Conservation (phyloP, 2,113 vertebrate species). For the Toxotes chatareus region DNA sequence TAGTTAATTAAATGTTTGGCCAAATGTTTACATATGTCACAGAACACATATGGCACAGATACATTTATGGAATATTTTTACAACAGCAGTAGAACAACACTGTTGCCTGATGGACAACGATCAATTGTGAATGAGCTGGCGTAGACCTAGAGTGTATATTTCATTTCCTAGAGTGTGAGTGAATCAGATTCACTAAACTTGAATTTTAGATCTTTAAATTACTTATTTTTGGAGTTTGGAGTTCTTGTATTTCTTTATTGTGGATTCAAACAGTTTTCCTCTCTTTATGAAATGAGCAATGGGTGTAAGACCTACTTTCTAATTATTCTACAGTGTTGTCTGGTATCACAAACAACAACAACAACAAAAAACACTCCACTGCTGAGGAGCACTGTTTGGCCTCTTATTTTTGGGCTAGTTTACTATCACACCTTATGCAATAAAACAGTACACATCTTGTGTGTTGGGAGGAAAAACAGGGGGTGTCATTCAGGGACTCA, state of each 20-base stretch:
- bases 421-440: neutral
- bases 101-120: neutral
- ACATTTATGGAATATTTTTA: neutral
- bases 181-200: neutral
- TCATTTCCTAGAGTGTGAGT: neutral
- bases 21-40: neutral
- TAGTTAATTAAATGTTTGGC: neutral
- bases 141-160: neutral
- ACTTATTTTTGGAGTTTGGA: neutral
- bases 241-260: neutral
- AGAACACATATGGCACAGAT: neutral
- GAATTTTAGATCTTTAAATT: neutral
- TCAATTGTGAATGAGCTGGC: neutral
- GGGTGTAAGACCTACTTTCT: neutral
- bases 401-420: neutral
- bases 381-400: neutral
- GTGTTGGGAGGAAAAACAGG: slow-evolving; percentile 14
- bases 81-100: neutral
- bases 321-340: neutral
- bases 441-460: slow-evolving; percentile 19
- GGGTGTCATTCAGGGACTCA: slow-evolving; percentile 6
- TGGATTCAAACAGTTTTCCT: neutral
- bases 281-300: neutral
- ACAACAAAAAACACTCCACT: neutral
- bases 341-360: neutral